Conservation (phyloP, 2,113 vertebrate genomes). For the Poeciliopsis turrubarensis region DNA sequence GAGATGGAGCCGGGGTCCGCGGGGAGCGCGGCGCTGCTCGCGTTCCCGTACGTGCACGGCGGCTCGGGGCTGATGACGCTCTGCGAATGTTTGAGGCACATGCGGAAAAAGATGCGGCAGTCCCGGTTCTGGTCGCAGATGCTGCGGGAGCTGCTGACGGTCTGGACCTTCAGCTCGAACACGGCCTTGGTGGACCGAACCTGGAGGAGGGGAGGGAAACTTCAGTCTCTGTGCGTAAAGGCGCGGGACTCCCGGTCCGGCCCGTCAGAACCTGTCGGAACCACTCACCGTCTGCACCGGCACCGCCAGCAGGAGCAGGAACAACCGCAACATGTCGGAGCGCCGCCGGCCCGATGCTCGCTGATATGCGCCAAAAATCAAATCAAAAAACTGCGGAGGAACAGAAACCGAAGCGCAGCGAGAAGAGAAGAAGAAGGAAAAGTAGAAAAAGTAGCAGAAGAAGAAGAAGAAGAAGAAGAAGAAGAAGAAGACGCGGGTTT, state of each 20-base stretch:
- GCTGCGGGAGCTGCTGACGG: conserved; percentile 74
- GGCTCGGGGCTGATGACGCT: conserved; percentile 80
- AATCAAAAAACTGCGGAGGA: neutral
- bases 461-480: neutral
- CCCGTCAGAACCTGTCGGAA: neutral
- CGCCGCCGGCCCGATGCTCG: neutral
- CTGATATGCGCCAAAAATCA: conserved; percentile 34
- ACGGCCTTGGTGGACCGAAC: conserved; percentile 75
- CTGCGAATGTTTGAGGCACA: conserved; percentile 87
- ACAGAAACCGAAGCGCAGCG: neutral
- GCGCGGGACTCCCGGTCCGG: neutral
- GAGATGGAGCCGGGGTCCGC: conserved; percentile 75
- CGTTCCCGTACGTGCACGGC: conserved; percentile 85
- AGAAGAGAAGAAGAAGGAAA: neutral
- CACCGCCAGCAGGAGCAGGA: conserved; percentile 63
- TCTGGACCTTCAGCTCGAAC: conserved; percentile 89
- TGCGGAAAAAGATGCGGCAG: conserved; percentile 87
- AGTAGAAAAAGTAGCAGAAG: neutral
- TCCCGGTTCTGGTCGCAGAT: conserved; percentile 65
- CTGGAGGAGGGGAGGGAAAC: conserved; percentile 58
- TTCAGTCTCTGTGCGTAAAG: conserved; percentile 36
- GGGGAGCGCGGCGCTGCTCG: conserved; percentile 73
- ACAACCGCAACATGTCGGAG: conserved; percentile 68
- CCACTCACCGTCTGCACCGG: conserved; percentile 70
- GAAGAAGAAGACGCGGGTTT: neutral